Base-by-base conservation (phyloP, 1,140 invertebrate genomes). In the Trichonephila clavipes region DNA sequence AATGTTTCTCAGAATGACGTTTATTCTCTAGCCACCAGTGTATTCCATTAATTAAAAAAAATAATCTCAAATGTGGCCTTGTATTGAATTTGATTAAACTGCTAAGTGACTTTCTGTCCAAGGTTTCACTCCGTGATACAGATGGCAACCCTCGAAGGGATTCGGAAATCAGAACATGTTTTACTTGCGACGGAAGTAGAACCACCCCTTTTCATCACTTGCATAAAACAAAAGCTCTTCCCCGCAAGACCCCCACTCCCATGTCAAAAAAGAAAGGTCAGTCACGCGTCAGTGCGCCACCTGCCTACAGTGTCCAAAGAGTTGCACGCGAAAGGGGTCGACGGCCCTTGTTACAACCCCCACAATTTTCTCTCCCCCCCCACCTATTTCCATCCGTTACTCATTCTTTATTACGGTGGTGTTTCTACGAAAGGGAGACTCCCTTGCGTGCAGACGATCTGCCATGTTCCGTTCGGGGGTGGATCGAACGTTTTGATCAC, bases 401-500 rank as follows among this genome's bases (percentile, higher is more conserved):
- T 77, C 69, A 77, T 77, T 77, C 24, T 24, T 77, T 77, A 77
- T 77, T 34, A 77, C 18, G 16, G 69, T 34, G 24, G 28, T 40
- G 24, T 77, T 77, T 77, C 69, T 69, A n/a, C 64, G 51, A 83
- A 83, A 24, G 40, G 21, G 40, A 34, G 81, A 40, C 40, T 44
- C 81, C 34, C 16, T 85, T 59, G 82, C 82, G 82, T 85, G 82
- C 82, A 85, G 82, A 85, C 82, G 82, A 85, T 85, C 40, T 34
- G 24, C 16, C 72, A 18, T 44, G n/a, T 24, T 24, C 19, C 16
- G 16, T 19, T 18, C 24, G 82, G 82, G 82, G 82, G 82, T 85
- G 21, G 82, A 85, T 58, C 10, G 51, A n/a, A 83, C 81, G 21
- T 24, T 51, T 51, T 10, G 44, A 51, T 51, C 18, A 14, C 81